Evolutionary conservation across 2,888 invertebrate species (phyloP).

Genomic region (Cremastobaeus sp.): DNA sequence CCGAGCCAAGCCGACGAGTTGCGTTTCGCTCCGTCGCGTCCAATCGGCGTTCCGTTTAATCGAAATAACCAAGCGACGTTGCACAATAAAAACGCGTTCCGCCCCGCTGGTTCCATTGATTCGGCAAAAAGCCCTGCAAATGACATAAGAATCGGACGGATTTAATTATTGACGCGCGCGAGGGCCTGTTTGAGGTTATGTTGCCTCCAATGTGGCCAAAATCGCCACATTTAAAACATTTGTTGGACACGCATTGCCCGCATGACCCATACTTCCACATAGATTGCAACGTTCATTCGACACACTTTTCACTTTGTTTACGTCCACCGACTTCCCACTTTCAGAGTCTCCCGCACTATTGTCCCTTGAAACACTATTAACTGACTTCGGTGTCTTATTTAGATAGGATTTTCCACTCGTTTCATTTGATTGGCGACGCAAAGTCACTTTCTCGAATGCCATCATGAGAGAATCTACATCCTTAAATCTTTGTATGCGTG

Average conservation of each 20-base stretch:
- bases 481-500: background rate
- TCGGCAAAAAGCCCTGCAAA: no score
- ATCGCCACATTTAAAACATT: background rate
- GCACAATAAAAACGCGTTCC: no score
- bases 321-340: background rate
- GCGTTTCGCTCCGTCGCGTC: no score
- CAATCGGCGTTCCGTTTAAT: no score
- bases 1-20: background rate
- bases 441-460: slow-evolving; percentile 3
- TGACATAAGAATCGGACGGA: no score
- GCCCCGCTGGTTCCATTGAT: no score
- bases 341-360: background rate
- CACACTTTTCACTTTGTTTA: background rate
- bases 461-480: slow-evolving; percentile 2
- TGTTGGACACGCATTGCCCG: slow-evolving; percentile 5
- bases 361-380: background rate
- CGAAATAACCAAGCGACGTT: no score
- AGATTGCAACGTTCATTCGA: slow-evolving; percentile 6
- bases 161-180: no score
- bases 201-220: background rate
- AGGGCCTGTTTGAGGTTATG: no score
- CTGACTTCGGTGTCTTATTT: background rate
- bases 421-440: slow-evolving; percentile 12
- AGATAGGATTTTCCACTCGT: background rate
- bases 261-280: slow-evolving; percentile 8